phyloP scores from a whole-genome alignment of 2,888 invertebrate species.

The Bombylius discolor region DNA sequence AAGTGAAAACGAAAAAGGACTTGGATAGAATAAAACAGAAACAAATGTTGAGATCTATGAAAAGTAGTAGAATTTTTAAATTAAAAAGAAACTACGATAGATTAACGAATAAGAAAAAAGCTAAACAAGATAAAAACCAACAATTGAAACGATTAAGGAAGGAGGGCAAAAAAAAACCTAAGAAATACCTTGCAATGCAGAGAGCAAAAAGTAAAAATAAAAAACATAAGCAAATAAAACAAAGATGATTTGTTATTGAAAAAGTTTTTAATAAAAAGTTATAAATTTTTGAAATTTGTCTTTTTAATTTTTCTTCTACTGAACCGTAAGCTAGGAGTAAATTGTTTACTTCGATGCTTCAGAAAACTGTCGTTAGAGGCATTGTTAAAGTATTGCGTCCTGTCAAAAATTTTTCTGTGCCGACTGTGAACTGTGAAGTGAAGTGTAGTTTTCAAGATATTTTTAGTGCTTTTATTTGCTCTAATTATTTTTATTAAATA shows the following conservation, averaged over 20 bases:
- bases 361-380: too few relatives aligned
- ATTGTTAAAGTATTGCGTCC: too few relatives aligned
- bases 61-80: slow-evolving; percentile 65
- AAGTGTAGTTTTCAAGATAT: too few relatives aligned
- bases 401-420: too few relatives aligned
- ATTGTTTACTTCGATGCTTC: too few relatives aligned
- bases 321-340: too few relatives aligned
- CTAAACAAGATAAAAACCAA: slow-evolving; percentile 34
- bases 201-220: slow-evolving; percentile 26
- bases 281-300: too few relatives aligned
- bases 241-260: neutral
- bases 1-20: slow-evolving; percentile 43
- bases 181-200: slow-evolving; percentile 17
- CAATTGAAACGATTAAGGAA: slow-evolving; percentile 28
- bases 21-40: slow-evolving; percentile 56
- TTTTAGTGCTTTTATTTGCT: too few relatives aligned
- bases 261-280: too few relatives aligned
- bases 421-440: too few relatives aligned
- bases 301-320: too few relatives aligned
- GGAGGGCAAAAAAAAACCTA: slow-evolving; percentile 25
- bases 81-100: slow-evolving; percentile 59
- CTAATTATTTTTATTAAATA: too few relatives aligned
- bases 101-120: slow-evolving; percentile 55
- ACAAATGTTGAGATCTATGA: slow-evolving; percentile 57
- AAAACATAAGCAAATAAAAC: slow-evolving; percentile 22